Evolutionary conservation across 2,888 invertebrate genomes (phyloP).

Genomic region (Andricus quercusramuli): DNA sequence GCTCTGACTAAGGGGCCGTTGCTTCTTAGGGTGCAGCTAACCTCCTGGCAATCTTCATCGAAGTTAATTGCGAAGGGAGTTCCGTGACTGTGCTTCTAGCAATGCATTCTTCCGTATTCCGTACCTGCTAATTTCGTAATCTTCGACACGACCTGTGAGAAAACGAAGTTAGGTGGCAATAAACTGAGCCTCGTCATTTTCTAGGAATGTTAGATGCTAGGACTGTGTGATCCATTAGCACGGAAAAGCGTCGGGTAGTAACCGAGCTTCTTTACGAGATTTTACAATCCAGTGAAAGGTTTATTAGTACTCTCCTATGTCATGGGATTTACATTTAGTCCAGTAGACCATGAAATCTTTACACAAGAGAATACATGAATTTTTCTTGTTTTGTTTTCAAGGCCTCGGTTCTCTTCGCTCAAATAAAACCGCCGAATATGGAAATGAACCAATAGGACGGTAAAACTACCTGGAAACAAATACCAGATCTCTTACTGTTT

Average conservation of each 20-base stretch:
- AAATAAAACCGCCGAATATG: slow-evolving; percentile 5
- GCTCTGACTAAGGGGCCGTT: slow-evolving; percentile 21
- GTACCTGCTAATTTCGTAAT: slow-evolving; percentile 54
- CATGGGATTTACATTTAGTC: background rate
- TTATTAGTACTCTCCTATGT: background rate
- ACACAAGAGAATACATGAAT: background rate
- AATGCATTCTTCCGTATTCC: slow-evolving; percentile 50
- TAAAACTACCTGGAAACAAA: slow-evolving; percentile 5
- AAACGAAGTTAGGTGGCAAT: slow-evolving; percentile 43
- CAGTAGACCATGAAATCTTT: background rate
- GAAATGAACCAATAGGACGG: slow-evolving; percentile 14
- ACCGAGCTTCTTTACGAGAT: slow-evolving; percentile 8
- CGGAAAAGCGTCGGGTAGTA: background rate
- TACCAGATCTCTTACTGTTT: background rate
- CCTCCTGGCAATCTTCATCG: slow-evolving; percentile 52
- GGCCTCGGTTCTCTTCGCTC: background rate
- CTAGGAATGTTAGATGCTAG: slow-evolving; percentile 10
- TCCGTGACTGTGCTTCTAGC: slow-evolving; percentile 45
- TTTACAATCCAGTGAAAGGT: slow-evolving; percentile 3
- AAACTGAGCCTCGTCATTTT: slow-evolving; percentile 25
- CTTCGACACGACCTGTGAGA: slow-evolving; percentile 42
- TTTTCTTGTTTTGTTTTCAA: background rate
- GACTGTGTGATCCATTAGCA: slow-evolving; percentile 8
- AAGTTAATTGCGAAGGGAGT: slow-evolving; percentile 56
- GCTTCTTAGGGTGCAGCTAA: slow-evolving; percentile 44